phyloP scores from a whole-genome alignment of 2,113 vertebrate species.

The Acanthochromis polyacanthus region DNA sequence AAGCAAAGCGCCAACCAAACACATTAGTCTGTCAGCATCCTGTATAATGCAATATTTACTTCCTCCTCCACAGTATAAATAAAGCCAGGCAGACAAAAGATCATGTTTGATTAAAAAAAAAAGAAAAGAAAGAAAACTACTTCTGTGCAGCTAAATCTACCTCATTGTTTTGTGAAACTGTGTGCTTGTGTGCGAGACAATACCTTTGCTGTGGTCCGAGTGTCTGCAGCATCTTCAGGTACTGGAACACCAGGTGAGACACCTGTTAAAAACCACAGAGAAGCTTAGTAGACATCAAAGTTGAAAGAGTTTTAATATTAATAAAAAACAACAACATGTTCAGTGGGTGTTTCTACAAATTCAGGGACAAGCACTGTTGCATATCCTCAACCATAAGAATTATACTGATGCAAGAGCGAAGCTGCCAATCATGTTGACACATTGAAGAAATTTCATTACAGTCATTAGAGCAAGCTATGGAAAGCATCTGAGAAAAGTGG shows the following conservation, averaged over 20 bases:
- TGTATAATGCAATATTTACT: slow-evolving; percentile 1
- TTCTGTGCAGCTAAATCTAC: background rate
- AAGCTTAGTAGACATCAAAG: background rate
- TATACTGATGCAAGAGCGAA: background rate
- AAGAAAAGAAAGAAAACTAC: background rate
- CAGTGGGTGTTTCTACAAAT: background rate
- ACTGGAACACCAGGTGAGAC: slow-evolving; percentile 94
- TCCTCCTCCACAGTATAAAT: background rate
- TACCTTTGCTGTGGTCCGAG: slow-evolving; percentile 93
- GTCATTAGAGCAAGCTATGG: slow-evolving; percentile 15
- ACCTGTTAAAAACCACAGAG: slow-evolving; percentile 84
- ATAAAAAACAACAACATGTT: too few relatives aligned
- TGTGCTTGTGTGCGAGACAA: background rate
- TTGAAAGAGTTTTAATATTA: background rate
- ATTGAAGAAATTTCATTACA: slow-evolving; percentile 17
- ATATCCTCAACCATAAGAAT: background rate
- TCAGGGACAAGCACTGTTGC: too few relatives aligned
- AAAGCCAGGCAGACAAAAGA: background rate
- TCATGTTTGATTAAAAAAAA: background rate
- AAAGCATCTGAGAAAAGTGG: slow-evolving; percentile 19
- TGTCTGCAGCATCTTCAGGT: slow-evolving; percentile 95
- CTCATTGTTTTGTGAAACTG: background rate
- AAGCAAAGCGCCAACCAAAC: background rate
- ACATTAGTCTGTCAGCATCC: slow-evolving; percentile 12
- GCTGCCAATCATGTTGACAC: slow-evolving; percentile 7